These are phyloP conservation scores for Aproaerema taeniolella DNA, from an alignment of 2,888 invertebrate species.

Conservation along the genomic window DNA sequence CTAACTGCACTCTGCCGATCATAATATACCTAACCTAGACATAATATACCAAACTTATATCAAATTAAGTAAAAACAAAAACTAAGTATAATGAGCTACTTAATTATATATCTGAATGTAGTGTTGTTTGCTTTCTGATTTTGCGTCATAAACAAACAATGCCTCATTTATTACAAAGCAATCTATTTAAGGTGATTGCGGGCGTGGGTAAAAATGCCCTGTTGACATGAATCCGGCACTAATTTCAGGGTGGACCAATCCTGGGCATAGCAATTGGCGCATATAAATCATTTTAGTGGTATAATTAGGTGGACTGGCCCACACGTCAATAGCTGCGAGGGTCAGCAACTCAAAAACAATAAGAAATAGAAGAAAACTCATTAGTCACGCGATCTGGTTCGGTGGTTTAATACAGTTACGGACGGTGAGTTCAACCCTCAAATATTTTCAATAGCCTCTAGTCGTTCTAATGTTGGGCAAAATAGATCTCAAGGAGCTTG, in stretches of 20 bases:
- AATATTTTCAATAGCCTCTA: too few relatives aligned
- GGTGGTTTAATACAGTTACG: slow-evolving; percentile 29
- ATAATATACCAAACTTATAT: too few relatives aligned
- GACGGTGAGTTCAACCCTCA: slow-evolving; percentile 29
- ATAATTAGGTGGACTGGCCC: slow-evolving; percentile 49
- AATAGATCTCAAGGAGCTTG: too few relatives aligned
- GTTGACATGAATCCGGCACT: slow-evolving; percentile 47
- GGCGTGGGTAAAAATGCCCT: slow-evolving; percentile 36
- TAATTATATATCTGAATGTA: too few relatives aligned
- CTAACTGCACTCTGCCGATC: too few relatives aligned
- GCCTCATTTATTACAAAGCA: slow-evolving; percentile 25
- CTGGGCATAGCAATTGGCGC: slow-evolving; percentile 38
- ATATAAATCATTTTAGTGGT: slow-evolving; percentile 59
- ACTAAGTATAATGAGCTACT: too few relatives aligned
- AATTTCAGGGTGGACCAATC: slow-evolving; percentile 41
- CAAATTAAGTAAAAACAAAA: too few relatives aligned
- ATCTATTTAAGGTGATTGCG: slow-evolving; percentile 21
- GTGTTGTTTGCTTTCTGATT: too few relatives aligned
- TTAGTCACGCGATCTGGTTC: slow-evolving; percentile 63
- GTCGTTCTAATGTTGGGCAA: too few relatives aligned
- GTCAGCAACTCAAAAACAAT: slow-evolving; percentile 71
- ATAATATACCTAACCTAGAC: too few relatives aligned
- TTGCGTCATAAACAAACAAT: slow-evolving; percentile 14
- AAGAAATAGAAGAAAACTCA: slow-evolving; percentile 66
- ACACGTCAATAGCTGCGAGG: slow-evolving; percentile 61